Evolutionary conservation across 2,797 vertebrate species (phyloP), one percentile per base, ranked within the genome.

Genomic region (Notamacropus eugenii): DNA sequence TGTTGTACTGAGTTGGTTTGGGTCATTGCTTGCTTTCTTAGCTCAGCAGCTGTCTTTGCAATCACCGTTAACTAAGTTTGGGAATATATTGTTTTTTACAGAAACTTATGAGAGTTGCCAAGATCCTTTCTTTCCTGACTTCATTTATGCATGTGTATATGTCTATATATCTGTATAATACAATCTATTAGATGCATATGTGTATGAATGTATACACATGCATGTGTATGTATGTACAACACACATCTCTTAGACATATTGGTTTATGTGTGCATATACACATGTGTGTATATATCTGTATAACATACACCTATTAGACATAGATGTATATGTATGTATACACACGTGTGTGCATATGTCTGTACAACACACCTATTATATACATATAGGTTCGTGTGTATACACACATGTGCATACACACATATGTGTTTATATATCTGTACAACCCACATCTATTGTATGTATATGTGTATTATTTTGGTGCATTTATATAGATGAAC

Each of bases 91-190:
- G 22, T 87, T 12, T 97, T 97, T 97, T 97, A 54, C 29, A 96
- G 87, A 98, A 87, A 96, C 92, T 62, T 96, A 92, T 97, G 95
- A 94, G 97, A 97, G 95, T 92, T 98, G 97, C 82, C 93, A 96
- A 96, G 97, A 94, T 27, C 90, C 95, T 97, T 92, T 87, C 40
- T 98, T 98, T 98, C 99, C 98, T 98, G 98, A 98, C 98, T 98
- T 99, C 98, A 98, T 97, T 99, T 50, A 50, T 27, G 10, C 74
- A 50, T 46, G n/a, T 82, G 29, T 82, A 46, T 82, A 8, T 82
- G 10, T 82, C 12, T 82, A 11, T 27, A 82, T 50, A 10, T 27
- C 74, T 82, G 40, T 40, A 24, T 22, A 24, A 22, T 40, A 74
- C 67, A 19, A 74, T 24, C 5, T 34, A 62, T 62, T 58, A 59